A percentile compares a stretch with the other conserved stretches of the same genome.
Evolutionary conservation across 2,797 vertebrate species (phyloP).

Genomic region (Falco concolor): DNA sequence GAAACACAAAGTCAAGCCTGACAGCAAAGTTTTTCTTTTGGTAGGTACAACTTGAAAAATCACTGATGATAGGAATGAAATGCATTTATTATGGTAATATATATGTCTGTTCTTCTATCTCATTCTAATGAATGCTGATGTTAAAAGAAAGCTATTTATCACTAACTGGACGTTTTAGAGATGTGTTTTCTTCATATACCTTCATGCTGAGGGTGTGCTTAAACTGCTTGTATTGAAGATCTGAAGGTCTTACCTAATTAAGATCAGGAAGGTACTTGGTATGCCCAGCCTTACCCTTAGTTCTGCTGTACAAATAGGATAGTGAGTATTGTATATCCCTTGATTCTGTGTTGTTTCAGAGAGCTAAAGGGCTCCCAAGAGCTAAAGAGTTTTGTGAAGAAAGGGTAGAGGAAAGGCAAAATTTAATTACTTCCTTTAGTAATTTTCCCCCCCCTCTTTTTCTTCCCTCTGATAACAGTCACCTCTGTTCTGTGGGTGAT

Average conservation of each 20-base stretch:
- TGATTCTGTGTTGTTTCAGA: background rate
- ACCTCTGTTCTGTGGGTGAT: background rate
- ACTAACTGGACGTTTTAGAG: background rate
- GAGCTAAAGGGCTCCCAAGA: background rate
- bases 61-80: background rate
- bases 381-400: background rate
- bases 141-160: background rate
- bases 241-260: background rate
- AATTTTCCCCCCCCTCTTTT: background rate
- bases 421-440: background rate
- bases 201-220: background rate
- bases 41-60: slow-evolving; percentile 74
- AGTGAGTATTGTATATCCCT: background rate
- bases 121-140: background rate
- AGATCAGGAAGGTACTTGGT: background rate
- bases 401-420: background rate
- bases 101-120: background rate
- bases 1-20: slow-evolving; percentile 98
- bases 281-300: background rate
- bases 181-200: background rate
- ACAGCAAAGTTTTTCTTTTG: slow-evolving; percentile 97
- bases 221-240: background rate
- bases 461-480: background rate
- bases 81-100: background rate
- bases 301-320: background rate